Base-by-base conservation (phyloP, 2,888 invertebrate genomes). In the Pasiphila rectangulata region DNA sequence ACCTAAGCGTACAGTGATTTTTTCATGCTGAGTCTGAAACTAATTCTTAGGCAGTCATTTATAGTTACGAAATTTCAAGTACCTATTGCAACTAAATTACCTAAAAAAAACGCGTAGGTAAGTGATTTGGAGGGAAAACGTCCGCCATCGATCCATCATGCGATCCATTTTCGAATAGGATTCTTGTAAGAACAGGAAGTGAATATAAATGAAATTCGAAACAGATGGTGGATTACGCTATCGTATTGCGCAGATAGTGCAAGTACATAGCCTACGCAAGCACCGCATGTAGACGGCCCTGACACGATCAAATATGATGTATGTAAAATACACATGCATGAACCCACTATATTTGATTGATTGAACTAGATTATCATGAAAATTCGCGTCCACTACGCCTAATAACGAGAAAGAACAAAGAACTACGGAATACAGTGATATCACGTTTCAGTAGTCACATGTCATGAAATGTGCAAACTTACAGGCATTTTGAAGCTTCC, bases 401-500 rank as follows among this genome's bases (percentile, higher is more conserved):
- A 13, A 13, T 13, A 1, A 10, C 2, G 4, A 3, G 9, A n/a
- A 0, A 9, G 4, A 9, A 48, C 4, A 13, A 35, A 44, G 38
- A 56, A 20, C 23, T 46, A 20, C 13, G 35, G 9, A 46, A 19
- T 29, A 46, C 39, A 46, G 39, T 46, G 42, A 48, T 56, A 54
- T 51, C 62, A 61, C 64, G 61, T 68, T 67, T 69, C 72, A 70
- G 69, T 68, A 72, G 75, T 72, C 75, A 76, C 73, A 77, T 75
- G 80, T 70, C 69, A 20, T 12, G 27, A 48, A 51, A 46, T 34
- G 30, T 41, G 17, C 30, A 37, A 30, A 86, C 86, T 86, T 70
- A 86, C 86, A 56, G 86, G 86, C 86, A 87, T 87, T 68, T 69
- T 78, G 64, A 49, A 63, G 63, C 64, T 64, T 62, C 57, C 54